Conservation (phyloP, 1,140 invertebrate species). For the Uloborus diversus region DNA sequence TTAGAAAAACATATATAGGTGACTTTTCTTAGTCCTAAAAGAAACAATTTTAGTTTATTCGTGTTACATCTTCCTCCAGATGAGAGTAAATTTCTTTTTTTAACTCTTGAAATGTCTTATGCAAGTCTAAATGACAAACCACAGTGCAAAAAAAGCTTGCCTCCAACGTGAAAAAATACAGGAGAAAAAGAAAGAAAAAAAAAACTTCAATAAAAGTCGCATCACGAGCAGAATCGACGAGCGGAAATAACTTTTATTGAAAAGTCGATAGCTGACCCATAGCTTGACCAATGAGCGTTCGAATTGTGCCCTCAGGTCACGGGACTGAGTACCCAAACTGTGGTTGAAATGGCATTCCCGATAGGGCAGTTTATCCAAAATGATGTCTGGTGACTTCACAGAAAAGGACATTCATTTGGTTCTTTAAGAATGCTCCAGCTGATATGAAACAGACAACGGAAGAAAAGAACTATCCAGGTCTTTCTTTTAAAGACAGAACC, state of each 20-base stretch:
- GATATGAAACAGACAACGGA: not conserved
- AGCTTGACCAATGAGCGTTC: constrained; percentile 46
- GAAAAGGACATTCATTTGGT: not conserved
- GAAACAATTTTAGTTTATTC: too few relatives aligned
- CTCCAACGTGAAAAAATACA: too few relatives aligned
- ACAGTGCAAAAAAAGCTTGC: too few relatives aligned
- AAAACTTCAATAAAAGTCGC: constrained; percentile 43
- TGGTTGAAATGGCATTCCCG: constrained; percentile 16
- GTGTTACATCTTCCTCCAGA: too few relatives aligned
- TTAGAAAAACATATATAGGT: too few relatives aligned
- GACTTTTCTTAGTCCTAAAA: too few relatives aligned
- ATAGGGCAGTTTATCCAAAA: constrained; percentile 16
- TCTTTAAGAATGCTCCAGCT: not conserved
- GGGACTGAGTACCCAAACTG: not conserved
- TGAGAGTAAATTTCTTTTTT: too few relatives aligned
- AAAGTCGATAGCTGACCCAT: constrained; percentile 44
- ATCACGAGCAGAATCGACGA: constrained; percentile 29
- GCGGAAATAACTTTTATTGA: constrained; percentile 56
- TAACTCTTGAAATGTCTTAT: too few relatives aligned
- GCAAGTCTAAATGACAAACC: too few relatives aligned
- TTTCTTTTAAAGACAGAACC: not conserved
- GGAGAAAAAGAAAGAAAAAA: not conserved
- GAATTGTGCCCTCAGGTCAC: constrained; percentile 43
- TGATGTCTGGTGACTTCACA: not conserved
- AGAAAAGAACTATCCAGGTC: not conserved